Base-by-base conservation (phyloP, 37 sponge, comb jelly and placozoan genomes). In the Theonella swinhoei region DNA sequence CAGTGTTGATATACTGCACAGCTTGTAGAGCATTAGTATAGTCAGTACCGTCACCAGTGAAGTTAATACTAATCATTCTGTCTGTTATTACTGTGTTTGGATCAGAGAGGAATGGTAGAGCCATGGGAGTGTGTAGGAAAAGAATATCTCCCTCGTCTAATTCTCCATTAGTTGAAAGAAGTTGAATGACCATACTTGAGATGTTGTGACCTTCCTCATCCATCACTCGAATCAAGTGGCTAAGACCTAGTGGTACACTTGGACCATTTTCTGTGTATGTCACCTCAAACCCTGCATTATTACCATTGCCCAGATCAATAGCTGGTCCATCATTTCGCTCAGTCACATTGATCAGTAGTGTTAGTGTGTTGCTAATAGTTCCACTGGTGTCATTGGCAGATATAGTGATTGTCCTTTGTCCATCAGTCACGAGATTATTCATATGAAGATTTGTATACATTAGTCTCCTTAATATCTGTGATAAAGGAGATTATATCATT, bases 191-290 rank as follows among this genome's bases (percentile, higher is more conserved):
- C 23, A 86, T 62, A 39, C 87, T 72, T 3, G 87, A 86, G 34
- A 86, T 79, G 34, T 86, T 79, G 62, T 86, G 26, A 22, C 34
- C 39, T 39, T 86, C 87, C 37, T 86, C 87, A 28, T 86, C 87
- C 59, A 72, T 86, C 24, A 86, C 23, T 23, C 26, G 1, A 7
- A 79, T 29, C 5, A 86, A 64, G 35, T 79, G 80, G 19, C n/a
- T 29, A 3, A 40, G 33, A 3, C 24, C 80, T 3, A 83, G 74
- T 3, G 70, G 38, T 3, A 81, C 28, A n/a, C 62, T 71, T 28
- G 64, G 54, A 0, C 77, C 77, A 22, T 60, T 29, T 69, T 85
- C 85, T 1, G 9, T 26, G 35, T 66, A 78, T 1, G 64, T 72
- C 20, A 47, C 34, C 5, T n/a, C 69, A 25, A n/a, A 59, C 11